phyloP scores from a whole-genome alignment of 2,888 invertebrate species.

The Drosophila phalerata region DNA sequence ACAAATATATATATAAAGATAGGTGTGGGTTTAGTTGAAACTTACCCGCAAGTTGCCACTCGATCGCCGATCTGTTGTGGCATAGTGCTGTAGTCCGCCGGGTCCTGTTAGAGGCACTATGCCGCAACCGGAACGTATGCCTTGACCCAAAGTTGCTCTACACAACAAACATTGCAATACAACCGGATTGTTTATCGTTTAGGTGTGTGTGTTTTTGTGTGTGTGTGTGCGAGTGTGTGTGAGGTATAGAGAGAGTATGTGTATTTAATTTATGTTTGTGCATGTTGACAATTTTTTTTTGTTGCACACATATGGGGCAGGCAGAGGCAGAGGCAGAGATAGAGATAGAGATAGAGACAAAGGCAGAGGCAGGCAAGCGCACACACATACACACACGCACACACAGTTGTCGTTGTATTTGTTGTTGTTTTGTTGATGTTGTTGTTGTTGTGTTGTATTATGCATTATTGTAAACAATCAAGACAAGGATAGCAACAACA shows the following conservation, averaged over 20 bases:
- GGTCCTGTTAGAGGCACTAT: slow-evolving; percentile 85
- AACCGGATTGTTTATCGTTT: slow-evolving; percentile 66
- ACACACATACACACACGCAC: slow-evolving; percentile 36
- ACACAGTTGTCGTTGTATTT: slow-evolving; percentile 25
- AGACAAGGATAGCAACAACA: slow-evolving; percentile 75
- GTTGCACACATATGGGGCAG: slow-evolving; percentile 59
- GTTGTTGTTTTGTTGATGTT: slow-evolving; percentile 25
- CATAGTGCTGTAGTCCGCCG: slow-evolving; percentile 85
- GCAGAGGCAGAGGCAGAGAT: slow-evolving; percentile 58
- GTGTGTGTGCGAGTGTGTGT: slow-evolving; percentile 23
- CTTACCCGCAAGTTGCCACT: slow-evolving; percentile 85
- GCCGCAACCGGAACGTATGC: slow-evolving; percentile 86
- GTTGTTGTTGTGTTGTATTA: slow-evolving; percentile 51
- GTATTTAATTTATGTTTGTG: slow-evolving; percentile 44
- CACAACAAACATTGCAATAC: slow-evolving; percentile 81
- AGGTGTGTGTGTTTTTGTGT: slow-evolving; percentile 22
- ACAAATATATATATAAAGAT: slow-evolving; percentile 8
- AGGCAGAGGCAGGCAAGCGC: slow-evolving; percentile 61
- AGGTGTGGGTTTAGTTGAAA: slow-evolving; percentile 39
- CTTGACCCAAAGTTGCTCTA: slow-evolving; percentile 86
- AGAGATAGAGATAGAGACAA: slow-evolving; percentile 44
- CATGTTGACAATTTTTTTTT: slow-evolving; percentile 47
- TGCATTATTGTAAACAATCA: slow-evolving; percentile 66
- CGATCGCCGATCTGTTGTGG: slow-evolving; percentile 85
- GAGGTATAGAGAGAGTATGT: slow-evolving; percentile 15